These are phyloP conservation scores for Brenthis ino DNA, from an alignment of 2,888 invertebrate species.

Conservation along the genomic window DNA sequence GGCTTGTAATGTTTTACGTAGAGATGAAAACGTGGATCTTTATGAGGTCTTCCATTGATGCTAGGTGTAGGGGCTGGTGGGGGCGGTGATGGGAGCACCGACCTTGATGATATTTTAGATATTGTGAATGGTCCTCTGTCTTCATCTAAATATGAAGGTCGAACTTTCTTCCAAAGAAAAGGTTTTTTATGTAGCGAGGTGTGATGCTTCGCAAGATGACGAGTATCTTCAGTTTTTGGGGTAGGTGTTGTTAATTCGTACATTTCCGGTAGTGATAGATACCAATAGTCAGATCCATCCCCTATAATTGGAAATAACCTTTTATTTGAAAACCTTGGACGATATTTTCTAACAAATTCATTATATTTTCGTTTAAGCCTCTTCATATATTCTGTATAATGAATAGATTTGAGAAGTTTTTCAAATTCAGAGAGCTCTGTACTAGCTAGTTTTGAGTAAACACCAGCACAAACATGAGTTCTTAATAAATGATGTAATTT, in stretches of 20 bases:
- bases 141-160: slow-evolving; percentile 47
- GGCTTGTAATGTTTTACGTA: slow-evolving; percentile 72
- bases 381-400: slow-evolving; percentile 72
- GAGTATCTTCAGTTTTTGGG: slow-evolving; percentile 47
- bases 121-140: slow-evolving; percentile 65
- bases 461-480: slow-evolving; percentile 65
- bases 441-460: slow-evolving; percentile 62
- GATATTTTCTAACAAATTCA: slow-evolving; percentile 71
- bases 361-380: slow-evolving; percentile 69
- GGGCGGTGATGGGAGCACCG: slow-evolving; percentile 39
- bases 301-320: slow-evolving; percentile 74
- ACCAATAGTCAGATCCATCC: slow-evolving; percentile 75
- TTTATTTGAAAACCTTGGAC: slow-evolving; percentile 70
- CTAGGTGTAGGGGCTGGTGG: slow-evolving; percentile 55
- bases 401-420: slow-evolving; percentile 69
- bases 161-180: slow-evolving; percentile 67
- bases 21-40: slow-evolving; percentile 69
- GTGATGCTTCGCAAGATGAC: slow-evolving; percentile 60
- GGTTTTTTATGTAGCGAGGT: slow-evolving; percentile 65
- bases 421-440: slow-evolving; percentile 69
- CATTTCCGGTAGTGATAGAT: slow-evolving; percentile 76
- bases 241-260: slow-evolving; percentile 65
- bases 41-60: slow-evolving; percentile 41
- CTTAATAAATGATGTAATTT: slow-evolving; percentile 73
- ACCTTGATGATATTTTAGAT: slow-evolving; percentile 39